Percentiles rank a stretch among this genome's conserved stretches.
Conservation (phyloP, 2,888 invertebrate genomes). For the Rhodophaea formosa region DNA sequence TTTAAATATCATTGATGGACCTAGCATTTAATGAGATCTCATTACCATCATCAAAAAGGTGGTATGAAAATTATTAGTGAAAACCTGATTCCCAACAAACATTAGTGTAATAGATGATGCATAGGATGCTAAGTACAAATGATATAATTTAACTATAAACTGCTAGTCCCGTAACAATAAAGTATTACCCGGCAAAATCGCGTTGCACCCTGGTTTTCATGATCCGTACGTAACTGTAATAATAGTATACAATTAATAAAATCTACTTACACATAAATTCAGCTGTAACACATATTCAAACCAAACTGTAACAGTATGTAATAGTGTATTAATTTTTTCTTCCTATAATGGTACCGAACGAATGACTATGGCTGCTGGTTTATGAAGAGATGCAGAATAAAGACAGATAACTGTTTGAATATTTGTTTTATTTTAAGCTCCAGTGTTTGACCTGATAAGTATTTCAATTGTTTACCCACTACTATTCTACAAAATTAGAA, state of each 20-base stretch:
- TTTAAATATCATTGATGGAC: slow-evolving; percentile 32
- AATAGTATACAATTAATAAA: slow-evolving; percentile 74
- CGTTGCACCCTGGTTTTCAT: slow-evolving; percentile 80
- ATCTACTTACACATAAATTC: slow-evolving; percentile 73
- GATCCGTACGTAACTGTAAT: slow-evolving; percentile 74
- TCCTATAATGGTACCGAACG: slow-evolving; percentile 79
- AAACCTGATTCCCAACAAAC: slow-evolving; percentile 72
- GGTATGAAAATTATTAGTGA: slow-evolving; percentile 30
- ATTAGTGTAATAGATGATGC: slow-evolving; percentile 75
- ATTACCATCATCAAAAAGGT: background rate
- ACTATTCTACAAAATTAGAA: no score
- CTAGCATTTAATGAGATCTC: background rate
- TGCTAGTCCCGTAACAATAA: slow-evolving; percentile 74
- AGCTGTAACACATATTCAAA: slow-evolving; percentile 80
- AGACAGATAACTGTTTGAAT: slow-evolving; percentile 80
- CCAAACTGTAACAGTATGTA: slow-evolving; percentile 79
- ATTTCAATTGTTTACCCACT: no score
- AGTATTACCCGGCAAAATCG: slow-evolving; percentile 64
- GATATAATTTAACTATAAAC: slow-evolving; percentile 72
- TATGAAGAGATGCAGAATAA: slow-evolving; percentile 75
- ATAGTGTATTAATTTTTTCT: slow-evolving; percentile 79
- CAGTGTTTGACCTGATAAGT: no score
- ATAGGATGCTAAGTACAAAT: slow-evolving; percentile 79
- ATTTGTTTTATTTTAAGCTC: slow-evolving; percentile 59
- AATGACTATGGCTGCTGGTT: slow-evolving; percentile 79